These are phyloP conservation scores for Sinopyrophorus schimmeli DNA, from an alignment of 2,888 invertebrate genomes.

Conservation along the genomic window DNA sequence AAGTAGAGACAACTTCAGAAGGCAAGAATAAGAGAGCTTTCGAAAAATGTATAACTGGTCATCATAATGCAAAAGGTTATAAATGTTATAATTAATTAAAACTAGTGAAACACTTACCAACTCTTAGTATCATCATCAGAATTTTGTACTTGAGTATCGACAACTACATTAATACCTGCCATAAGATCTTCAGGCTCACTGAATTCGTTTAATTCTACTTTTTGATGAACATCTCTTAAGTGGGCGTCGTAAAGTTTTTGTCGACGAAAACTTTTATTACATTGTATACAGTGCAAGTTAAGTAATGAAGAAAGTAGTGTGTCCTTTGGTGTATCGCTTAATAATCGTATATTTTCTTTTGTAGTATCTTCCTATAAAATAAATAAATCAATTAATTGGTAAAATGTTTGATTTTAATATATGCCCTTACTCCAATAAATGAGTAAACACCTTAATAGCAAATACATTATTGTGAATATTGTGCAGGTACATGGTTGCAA, in stretches of 20 bases:
- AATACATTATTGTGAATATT: too few species aligned
- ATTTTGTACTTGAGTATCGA: conserved; percentile 58
- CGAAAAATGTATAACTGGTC: too few species aligned
- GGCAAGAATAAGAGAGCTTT: too few species aligned
- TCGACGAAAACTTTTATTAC: conserved; percentile 63
- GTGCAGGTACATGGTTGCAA: too few species aligned
- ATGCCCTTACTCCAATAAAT: too few species aligned
- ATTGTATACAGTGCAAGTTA: conserved; percentile 51
- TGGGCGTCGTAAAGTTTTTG: conserved; percentile 68
- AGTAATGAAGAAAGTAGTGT: conserved; percentile 47
- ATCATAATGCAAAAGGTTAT: too few species aligned
- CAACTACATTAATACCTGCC: conserved; percentile 81
- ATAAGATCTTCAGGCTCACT: conserved; percentile 86
- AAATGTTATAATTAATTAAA: background rate
- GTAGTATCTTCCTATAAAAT: conserved; percentile 18
- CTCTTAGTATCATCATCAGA: conserved; percentile 48
- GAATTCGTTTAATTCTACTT: conserved; percentile 69
- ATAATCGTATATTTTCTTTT: conserved; percentile 24
- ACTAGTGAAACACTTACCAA: conserved; percentile 38
- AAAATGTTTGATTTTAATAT: background rate
- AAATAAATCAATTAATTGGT: background rate
- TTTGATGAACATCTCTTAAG: conserved; percentile 62
- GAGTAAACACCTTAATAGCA: too few species aligned
- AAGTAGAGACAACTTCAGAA: too few species aligned
- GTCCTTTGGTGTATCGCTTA: conserved; percentile 33